phyloP scores from a whole-genome alignment of 2,888 invertebrate genomes.

The Lissonota sp. region DNA sequence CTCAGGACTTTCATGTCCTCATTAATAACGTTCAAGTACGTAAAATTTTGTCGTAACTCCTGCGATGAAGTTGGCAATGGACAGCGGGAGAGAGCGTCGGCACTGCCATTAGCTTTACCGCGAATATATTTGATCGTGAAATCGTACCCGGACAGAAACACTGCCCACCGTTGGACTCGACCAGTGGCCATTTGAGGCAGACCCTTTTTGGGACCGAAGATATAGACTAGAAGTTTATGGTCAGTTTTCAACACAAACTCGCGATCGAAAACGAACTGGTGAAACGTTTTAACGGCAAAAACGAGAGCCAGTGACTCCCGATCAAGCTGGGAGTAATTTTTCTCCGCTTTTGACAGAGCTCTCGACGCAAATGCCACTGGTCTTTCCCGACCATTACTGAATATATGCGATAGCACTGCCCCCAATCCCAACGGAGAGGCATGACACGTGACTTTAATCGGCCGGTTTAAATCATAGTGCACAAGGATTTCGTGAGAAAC shows the following conservation, averaged over 20 bases:
- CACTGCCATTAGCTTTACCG: constrained; percentile 61
- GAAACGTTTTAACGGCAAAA: constrained; percentile 66
- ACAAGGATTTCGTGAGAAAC: constrained; percentile 25
- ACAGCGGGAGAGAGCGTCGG: constrained; percentile 66
- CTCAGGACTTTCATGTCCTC: background rate
- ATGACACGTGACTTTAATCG: constrained; percentile 41
- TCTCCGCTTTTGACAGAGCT: constrained; percentile 59
- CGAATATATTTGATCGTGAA: constrained; percentile 59
- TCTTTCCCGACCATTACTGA: constrained; percentile 53
- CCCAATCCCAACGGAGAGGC: constrained; percentile 48
- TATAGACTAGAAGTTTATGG: constrained; percentile 68
- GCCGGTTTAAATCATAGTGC: constrained; percentile 39
- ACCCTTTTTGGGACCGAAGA: constrained; percentile 59
- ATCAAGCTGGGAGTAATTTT: constrained; percentile 51
- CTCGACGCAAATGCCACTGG: constrained; percentile 66
- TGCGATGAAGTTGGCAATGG: constrained; percentile 18
- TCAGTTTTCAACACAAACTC: constrained; percentile 69
- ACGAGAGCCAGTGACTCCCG: constrained; percentile 68
- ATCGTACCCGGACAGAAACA: constrained; percentile 66
- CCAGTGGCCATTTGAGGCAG: constrained; percentile 65
- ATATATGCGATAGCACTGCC: constrained; percentile 45
- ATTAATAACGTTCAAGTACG: constrained; percentile 25
- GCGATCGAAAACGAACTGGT: constrained; percentile 67
- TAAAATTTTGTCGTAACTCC: background rate
- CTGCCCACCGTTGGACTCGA: constrained; percentile 69